Evolutionary conservation across 2,888 invertebrate species (phyloP).

Genomic region (Coelopa pilipes): DNA sequence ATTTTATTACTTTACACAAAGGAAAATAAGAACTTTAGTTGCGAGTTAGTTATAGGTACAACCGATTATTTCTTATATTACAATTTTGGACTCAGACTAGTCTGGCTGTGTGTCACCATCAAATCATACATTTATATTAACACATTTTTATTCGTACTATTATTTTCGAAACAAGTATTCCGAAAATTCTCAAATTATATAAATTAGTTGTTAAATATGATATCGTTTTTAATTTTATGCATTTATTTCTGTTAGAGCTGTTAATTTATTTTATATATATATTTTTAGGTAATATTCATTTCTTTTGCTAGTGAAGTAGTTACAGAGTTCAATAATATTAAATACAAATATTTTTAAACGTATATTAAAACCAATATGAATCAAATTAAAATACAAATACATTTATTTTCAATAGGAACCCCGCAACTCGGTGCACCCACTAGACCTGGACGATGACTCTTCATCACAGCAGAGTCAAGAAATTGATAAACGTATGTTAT

Average conservation of each 20-base stretch:
- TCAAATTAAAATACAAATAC: no score
- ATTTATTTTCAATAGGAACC: constrained; percentile 74
- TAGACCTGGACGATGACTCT: constrained; percentile 93
- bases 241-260: not conserved
- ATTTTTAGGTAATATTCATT: not conserved
- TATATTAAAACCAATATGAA: not conserved
- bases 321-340: no score
- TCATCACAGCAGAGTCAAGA: constrained; percentile 85
- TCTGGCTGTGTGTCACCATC: constrained; percentile 47
- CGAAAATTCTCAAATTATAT: no score
- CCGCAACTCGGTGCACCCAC: constrained; percentile 88
- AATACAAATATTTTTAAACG: not conserved
- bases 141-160: not conserved
- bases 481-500: constrained; percentile 75
- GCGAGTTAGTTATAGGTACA: no score
- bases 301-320: no score
- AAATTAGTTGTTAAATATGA: no score
- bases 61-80: not conserved
- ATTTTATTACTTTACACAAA: no score
- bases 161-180: no score
- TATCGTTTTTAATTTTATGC: no score
- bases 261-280: not conserved
- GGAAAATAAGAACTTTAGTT: no score
- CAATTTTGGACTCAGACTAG: constrained; percentile 50
- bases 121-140: not conserved